Base-by-base conservation (phyloP, 30 jellyfish, hydroid and myxozoan genomes). In the Turritopsis rubra region DNA sequence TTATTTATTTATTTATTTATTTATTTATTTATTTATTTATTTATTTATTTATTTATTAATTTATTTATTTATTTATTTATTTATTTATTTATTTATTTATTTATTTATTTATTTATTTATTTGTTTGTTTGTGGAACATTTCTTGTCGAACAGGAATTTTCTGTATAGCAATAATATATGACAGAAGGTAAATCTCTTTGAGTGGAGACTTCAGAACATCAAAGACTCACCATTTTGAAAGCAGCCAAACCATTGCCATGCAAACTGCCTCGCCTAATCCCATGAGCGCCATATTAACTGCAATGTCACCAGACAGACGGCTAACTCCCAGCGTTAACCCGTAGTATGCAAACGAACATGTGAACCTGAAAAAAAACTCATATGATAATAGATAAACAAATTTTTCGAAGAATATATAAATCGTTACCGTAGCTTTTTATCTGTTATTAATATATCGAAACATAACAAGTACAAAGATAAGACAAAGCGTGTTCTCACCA, bases 281-380 rank as follows among this genome's bases (percentile, higher is more conserved):
- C 82, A 74, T 74, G 20, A 74, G 60, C 24, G 82, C 1, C 82
- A 74, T 74, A 30, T 74, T 74, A 74, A 29, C 82, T 26, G 82
- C 52, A 9, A 29, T 26, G 41, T 74, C 65, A 30, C 82, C 82
- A 17, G 82, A 74, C 13, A 74, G 41, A 22, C 24, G 24, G 41
- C 82, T 30, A 9, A 74, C 82, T 23, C 82, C 82, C 16, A 74
- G 65, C 17, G 82, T 74, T 29, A 74, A 30, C 0, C 65, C 82
- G 24, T 74, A 74, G n/a, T 74, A 74, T 8, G 82, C 24, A 30
- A 24, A 74, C 16, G 82, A 26, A 29, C 82, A 74, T 17, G 82
- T 23, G 72, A 74, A 74, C 82, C 82, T 74, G 24, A 21, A 74
- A 74, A 21, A 29, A 3, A 13, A 41, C 5, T 41, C 13, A 3